Percentiles rank a stretch among this genome's conserved stretches.
Conservation (phyloP, 1,140 invertebrate genomes). For the Psix sp. region DNA sequence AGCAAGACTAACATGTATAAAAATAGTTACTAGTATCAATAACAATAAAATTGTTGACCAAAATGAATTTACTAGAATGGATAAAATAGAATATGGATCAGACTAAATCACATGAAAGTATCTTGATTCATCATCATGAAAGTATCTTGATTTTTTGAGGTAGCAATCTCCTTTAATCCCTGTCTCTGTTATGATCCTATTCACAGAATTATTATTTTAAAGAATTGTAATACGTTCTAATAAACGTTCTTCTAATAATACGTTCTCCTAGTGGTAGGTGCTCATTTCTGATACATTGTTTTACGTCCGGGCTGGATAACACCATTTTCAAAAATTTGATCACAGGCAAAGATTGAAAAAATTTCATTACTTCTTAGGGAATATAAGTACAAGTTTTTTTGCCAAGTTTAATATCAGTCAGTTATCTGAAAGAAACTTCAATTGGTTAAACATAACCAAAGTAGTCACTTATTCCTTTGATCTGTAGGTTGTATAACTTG, state of each 20-base stretch:
- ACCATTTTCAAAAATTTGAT: slow-evolving; percentile 16
- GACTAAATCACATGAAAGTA: slow-evolving; percentile 1
- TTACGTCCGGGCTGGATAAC: slow-evolving; percentile 4
- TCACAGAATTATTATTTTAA: background rate
- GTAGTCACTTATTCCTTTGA: slow-evolving; percentile 10
- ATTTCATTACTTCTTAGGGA: background rate
- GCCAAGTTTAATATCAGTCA: background rate
- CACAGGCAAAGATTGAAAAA: slow-evolving; percentile 14
- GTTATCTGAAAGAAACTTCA: background rate
- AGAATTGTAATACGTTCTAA: background rate
- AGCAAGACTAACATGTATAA: no score
- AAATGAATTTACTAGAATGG: no score
- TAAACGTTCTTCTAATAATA: background rate
- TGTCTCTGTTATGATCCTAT: slow-evolving; percentile 7
- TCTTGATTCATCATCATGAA: no score
- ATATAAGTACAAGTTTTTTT: background rate
- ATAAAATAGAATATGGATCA: no score
- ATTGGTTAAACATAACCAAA: slow-evolving; percentile 18
- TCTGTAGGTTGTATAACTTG: slow-evolving; percentile 13
- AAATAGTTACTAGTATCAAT: no score
- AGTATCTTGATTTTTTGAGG: slow-evolving; percentile 1
- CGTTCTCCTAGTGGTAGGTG: background rate
- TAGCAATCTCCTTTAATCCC: background rate
- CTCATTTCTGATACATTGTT: slow-evolving; percentile 1
- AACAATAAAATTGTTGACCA: no score